These are phyloP conservation scores for Falco biarmicus DNA, from an alignment of 2,797 vertebrate species.

Conservation along the genomic window DNA sequence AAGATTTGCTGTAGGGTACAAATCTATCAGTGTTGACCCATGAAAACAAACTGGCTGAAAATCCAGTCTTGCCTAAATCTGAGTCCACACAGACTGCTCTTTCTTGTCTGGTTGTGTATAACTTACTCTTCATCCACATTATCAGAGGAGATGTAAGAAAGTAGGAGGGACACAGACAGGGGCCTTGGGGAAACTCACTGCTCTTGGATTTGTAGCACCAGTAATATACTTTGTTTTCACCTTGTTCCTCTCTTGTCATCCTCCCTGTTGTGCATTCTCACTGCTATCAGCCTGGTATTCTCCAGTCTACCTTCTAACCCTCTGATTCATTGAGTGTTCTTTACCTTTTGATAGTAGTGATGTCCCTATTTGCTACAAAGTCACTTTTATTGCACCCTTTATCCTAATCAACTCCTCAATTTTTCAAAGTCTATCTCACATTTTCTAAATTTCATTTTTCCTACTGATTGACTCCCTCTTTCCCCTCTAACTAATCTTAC, in stretches of 20 bases:
- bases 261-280: background rate
- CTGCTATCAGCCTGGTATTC: background rate
- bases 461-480: constrained; percentile 60
- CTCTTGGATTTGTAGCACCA: background rate
- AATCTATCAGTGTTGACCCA: background rate
- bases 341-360: background rate
- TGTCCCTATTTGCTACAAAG: background rate
- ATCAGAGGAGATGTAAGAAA: background rate
- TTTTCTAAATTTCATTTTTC: constrained; percentile 42
- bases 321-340: background rate
- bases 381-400: background rate
- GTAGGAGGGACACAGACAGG: fast-evolving
- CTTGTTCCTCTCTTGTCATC: background rate
- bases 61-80: background rate
- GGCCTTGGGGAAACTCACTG: background rate
- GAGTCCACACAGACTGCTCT: background rate
- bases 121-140: background rate
- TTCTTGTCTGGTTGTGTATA: background rate
- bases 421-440: background rate
- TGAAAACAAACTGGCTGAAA: background rate
- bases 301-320: background rate
- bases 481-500: constrained; percentile 27
- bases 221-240: background rate
- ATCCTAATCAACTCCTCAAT: constrained; percentile 42
- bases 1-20: background rate